phyloP scores from a whole-genome alignment of 2,797 vertebrate species.

The Sebastes minor region DNA sequence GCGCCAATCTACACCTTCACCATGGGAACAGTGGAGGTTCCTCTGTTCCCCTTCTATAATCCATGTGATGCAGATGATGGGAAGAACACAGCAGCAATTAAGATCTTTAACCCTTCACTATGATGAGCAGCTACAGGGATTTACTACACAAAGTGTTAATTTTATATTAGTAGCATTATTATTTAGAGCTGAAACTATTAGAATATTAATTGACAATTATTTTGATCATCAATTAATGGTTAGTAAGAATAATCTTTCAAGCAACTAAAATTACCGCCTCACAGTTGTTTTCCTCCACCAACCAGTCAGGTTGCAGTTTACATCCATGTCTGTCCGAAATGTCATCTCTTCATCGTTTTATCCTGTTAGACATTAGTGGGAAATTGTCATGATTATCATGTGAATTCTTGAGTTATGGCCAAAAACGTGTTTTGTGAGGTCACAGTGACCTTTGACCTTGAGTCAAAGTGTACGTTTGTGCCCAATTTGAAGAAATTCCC shows the following conservation, averaged over 20 bases:
- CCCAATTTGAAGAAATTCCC: no score
- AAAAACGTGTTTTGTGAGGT: no score
- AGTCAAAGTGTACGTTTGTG: no score
- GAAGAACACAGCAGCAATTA: conserved; percentile 68
- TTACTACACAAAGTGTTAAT: not conserved
- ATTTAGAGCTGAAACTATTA: not conserved
- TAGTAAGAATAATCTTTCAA: not conserved
- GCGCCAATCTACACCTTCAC: conserved; percentile 77
- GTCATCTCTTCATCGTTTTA: no score
- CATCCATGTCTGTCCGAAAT: no score
- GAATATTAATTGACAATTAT: not conserved
- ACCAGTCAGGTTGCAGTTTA: no score
- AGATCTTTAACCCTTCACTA: conserved; percentile 76
- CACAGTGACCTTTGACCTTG: no score
- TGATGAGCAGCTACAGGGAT: conserved; percentile 41
- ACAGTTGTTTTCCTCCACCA: no score
- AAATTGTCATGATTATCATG: no score
- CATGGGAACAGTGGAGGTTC: conserved; percentile 59
- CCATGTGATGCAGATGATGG: conserved; percentile 81
- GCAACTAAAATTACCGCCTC: not conserved
- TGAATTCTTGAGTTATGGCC: no score
- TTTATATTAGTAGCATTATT: not conserved
- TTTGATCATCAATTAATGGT: not conserved
- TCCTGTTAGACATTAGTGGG: no score
- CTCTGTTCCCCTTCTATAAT: conserved; percentile 82